Base-by-base conservation (phyloP, 2,888 invertebrate genomes). In the Pomacea canaliculata region DNA sequence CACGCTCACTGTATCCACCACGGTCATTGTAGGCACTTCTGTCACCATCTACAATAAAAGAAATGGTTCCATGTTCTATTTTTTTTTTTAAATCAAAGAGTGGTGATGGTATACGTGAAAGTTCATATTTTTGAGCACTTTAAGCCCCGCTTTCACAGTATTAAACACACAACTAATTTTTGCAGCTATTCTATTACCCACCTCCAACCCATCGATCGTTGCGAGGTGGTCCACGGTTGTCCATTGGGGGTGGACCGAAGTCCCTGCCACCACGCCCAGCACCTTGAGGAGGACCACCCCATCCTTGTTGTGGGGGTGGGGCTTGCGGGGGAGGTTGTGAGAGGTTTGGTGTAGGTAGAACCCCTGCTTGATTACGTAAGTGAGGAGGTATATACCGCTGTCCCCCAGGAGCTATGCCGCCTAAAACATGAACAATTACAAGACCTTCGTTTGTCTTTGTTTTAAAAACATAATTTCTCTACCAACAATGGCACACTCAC, bases 311-410 rank as follows among this genome's bases (percentile, higher is more conserved):
- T 66, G 81, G 82, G 74, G 79, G 78, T 63, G 79, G 80, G 48
- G 79, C 82, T 46, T 82, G 80, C 27, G 81, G 80, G 70, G 82
- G 83, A 65, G 81, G 82, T 75, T 82, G 84, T 70, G 83, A 84
- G 62, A 83, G 80, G 68, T 81, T 80, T 56, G 78, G 79, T 23
- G 79, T 79, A 16, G 80, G 76, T 69, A 80, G 71, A 23, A 74
- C 78, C 51, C 79, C 81, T 23, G 80, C 81, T 46, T 76, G 80
- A 71, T 95, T 95, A 90, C 97, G 95, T 93, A 96, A 94, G 93
- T 96, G 97, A 91, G 97, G 97, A 91, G 97, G 97, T 91, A 97
- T 94, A 94, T 97, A 97, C 92, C 94, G 83, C 68, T 78, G 65
- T 71, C 76, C 70, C 76, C 80, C 67, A 78, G 79, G 68, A 76